Percentiles rank a stretch among this genome's conserved stretches.
Conservation (phyloP, 2,888 invertebrate genomes). For the Hemistola chrysoprasaria region DNA sequence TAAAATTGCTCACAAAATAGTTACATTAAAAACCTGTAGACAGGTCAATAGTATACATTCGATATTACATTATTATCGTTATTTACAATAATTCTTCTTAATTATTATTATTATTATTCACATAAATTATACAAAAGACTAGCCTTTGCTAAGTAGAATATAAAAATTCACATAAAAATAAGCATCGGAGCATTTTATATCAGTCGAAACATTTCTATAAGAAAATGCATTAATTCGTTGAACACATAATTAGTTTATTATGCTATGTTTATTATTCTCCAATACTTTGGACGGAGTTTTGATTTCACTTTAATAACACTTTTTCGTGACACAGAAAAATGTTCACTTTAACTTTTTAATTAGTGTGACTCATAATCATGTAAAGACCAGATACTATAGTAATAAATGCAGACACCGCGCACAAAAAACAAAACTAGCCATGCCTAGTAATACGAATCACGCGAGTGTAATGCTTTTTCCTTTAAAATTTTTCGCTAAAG, state of each 20-base stretch:
- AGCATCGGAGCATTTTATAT: constrained; percentile 38
- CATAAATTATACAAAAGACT: constrained; percentile 68
- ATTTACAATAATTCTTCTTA: constrained; percentile 66
- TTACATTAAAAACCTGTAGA: too few species aligned
- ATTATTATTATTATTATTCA: constrained; percentile 65
- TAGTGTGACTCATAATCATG: too few species aligned
- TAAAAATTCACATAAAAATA: constrained; percentile 47
- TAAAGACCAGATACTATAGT: too few species aligned
- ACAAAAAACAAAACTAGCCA: too few species aligned
- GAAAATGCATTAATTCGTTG: constrained; percentile 57
- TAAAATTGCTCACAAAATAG: too few species aligned
- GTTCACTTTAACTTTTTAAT: too few species aligned
- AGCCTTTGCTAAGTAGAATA: constrained; percentile 74
- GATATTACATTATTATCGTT: constrained; percentile 27
- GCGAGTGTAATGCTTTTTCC: too few species aligned
- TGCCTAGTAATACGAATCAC: too few species aligned
- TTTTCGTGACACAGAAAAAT: too few species aligned
- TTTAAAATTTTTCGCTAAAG: too few species aligned
- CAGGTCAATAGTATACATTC: background rate
- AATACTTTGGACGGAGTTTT: constrained; percentile 42
- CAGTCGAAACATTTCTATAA: constrained; percentile 59
- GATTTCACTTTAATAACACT: constrained; percentile 21
- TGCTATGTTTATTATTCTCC: constrained; percentile 30
- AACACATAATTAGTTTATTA: constrained; percentile 57
- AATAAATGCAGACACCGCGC: too few species aligned